Percentiles rank a stretch among this genome's conserved stretches.
phyloP scores from a whole-genome alignment of 1,140 invertebrate species.

The Eciton burchellii region DNA sequence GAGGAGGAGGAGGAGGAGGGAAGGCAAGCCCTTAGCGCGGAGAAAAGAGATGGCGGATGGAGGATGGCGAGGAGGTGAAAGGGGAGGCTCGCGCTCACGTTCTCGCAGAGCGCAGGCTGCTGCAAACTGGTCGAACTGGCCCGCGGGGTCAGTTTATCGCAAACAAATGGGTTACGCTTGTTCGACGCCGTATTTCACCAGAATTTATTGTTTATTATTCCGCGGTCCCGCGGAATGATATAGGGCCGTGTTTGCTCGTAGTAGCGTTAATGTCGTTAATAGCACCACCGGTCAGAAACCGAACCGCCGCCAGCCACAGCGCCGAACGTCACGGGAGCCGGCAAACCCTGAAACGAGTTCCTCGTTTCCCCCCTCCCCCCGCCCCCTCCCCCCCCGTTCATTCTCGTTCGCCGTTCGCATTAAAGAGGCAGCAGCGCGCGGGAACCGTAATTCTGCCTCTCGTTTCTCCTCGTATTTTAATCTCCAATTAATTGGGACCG shows the following conservation, averaged over 20 bases:
- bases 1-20: constrained; percentile 40
- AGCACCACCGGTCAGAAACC: constrained; percentile 80
- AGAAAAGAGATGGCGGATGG: constrained; percentile 53
- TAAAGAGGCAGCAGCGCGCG: neutral
- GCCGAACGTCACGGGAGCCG: constrained; percentile 60
- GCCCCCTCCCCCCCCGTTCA: neutral
- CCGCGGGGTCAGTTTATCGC: constrained; percentile 84
- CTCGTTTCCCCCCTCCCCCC: constrained; percentile 6
- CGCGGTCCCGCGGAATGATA: constrained; percentile 80
- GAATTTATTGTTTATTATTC: constrained; percentile 86
- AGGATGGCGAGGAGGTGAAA: constrained; percentile 46
- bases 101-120: constrained; percentile 72
- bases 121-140: constrained; percentile 83
- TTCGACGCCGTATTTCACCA: constrained; percentile 84
- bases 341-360: constrained; percentile 64
- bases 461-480: neutral
- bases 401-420: neutral
- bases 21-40: constrained; percentile 66
- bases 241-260: constrained; percentile 83
- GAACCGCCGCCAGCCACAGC: constrained; percentile 65
- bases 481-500: constrained; percentile 3
- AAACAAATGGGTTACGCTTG: constrained; percentile 85
- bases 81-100: constrained; percentile 66
- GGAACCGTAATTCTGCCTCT: neutral
- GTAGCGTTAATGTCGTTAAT: constrained; percentile 85